Conservation (phyloP, 2,888 invertebrate species). For the Drosophila dives region DNA sequence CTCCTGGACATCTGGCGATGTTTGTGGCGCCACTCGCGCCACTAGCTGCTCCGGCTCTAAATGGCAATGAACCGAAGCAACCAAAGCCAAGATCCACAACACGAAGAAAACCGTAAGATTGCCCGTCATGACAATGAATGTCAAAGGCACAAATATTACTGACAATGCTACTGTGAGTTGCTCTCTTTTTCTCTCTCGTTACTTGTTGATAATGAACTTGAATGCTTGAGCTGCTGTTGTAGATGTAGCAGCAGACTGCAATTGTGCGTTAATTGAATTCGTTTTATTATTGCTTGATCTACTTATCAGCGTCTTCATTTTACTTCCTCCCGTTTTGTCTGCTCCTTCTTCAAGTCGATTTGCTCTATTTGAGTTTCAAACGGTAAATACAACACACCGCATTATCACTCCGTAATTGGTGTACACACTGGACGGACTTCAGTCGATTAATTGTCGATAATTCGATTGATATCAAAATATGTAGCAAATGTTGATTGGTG, state of each 20-base stretch:
- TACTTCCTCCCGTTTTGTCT: neutral
- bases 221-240: conserved; percentile 10
- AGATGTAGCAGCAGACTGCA: neutral
- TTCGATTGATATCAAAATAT: neutral
- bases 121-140: conserved; percentile 31
- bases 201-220: conserved; percentile 36
- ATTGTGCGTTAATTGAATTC: conserved; percentile 2
- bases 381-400: conserved; percentile 34
- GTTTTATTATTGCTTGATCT: neutral
- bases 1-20: conserved; percentile 57
- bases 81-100: conserved; percentile 45
- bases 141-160: conserved; percentile 33
- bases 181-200: neutral
- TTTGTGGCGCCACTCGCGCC: conserved; percentile 48
- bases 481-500: too few species aligned
- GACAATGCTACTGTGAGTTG: neutral
- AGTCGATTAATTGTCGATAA: conserved; percentile 1
- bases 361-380: conserved; percentile 40
- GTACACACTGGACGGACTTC: conserved; percentile 32
- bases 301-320: neutral
- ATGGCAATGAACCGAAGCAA: conserved; percentile 9
- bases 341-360: neutral
- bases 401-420: neutral
- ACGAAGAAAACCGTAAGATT: conserved; percentile 15
- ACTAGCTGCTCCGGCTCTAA: conserved; percentile 38